Conservation (phyloP, 2,888 invertebrate genomes). For the Sarcophaga variegata region DNA sequence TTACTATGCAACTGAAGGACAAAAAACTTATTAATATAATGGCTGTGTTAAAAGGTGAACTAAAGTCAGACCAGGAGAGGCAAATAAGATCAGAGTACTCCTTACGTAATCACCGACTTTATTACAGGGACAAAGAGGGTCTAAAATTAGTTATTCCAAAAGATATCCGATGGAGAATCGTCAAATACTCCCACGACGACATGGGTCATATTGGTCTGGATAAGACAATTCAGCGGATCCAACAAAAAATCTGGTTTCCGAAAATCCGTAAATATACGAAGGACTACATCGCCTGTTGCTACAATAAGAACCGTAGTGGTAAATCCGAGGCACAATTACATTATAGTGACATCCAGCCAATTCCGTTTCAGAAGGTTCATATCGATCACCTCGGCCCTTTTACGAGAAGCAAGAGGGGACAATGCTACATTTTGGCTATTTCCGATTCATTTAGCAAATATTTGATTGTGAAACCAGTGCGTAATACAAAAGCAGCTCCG, state of each 20-base stretch:
- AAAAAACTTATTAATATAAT: neutral
- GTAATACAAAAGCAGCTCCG: too few relatives aligned
- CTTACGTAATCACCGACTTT: neutral
- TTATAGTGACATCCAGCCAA: too few relatives aligned
- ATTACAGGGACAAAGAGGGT: constrained; percentile 26
- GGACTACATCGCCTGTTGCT: constrained; percentile 53
- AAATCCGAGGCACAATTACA: neutral
- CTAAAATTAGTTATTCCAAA: constrained; percentile 27
- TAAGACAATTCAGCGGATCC: constrained; percentile 22
- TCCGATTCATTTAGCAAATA: too few relatives aligned
- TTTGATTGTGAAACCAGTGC: too few relatives aligned
- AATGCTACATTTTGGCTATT: too few relatives aligned
- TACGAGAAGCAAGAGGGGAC: too few relatives aligned
- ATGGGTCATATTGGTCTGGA: constrained; percentile 19
- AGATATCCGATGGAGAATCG: too few relatives aligned
- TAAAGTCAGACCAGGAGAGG: constrained; percentile 21
- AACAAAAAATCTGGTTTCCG: constrained; percentile 47
- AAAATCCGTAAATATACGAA: constrained; percentile 43
- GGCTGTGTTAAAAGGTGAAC: neutral
- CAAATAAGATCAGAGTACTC: constrained; percentile 45
- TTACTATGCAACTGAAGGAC: constrained; percentile 63
- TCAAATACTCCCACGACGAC: neutral
- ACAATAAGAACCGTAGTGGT: constrained; percentile 27
- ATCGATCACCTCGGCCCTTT: too few relatives aligned
- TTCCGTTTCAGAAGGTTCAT: too few relatives aligned